Evolutionary conservation across 2,797 vertebrate species (phyloP), one percentile per base, ranked within the genome.

Genomic region (Smutsia temminckii): DNA sequence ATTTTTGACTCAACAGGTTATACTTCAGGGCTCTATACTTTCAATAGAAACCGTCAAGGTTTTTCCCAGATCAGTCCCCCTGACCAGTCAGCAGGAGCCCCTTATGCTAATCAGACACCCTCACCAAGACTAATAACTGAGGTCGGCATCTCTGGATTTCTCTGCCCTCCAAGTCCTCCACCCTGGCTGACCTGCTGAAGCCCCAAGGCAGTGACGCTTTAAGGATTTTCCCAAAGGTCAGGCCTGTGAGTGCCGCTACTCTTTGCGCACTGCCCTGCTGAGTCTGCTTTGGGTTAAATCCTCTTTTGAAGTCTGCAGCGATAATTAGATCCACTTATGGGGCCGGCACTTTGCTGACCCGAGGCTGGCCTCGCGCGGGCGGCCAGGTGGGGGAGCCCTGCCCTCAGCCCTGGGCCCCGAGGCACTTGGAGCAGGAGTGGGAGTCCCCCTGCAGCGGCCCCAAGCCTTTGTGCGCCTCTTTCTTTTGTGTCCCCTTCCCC

Each of bases 261-360:
- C 92, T 97, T 98, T 92, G 95, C 96, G 97, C 97, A 95, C 78
- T 89, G 87, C 95, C 85, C 95, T 93, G 86, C 79, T 97, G 94
- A 97, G 97, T 98, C 97, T 98, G 98, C 96, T 97, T 98, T 97
- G 94, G 94, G 96, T 98, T 98, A 98, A 98, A 97, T 95, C 74
- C 84, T 97, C 95, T 97, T 97, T 98, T 97, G 96, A 98, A 98
- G 97, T 97, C 92, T 92, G 94, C 51, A 42, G 77, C 96, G 96
- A 95, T 97, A 97, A 98, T 98, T 98, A 98, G 97, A 98, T 98
- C 95, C 96, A 59, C 96, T 92, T 96, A 96, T 95, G 94, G 96
- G 97, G 95, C 96, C 97, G 97, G 97, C 96, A 97, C 96, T 93
- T 95, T 96, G 96, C 87, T 96, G 97, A 97, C 97, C 95, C 40